Base-by-base conservation (phyloP, 2,888 invertebrate species). In the Strigamia crassipes region DNA sequence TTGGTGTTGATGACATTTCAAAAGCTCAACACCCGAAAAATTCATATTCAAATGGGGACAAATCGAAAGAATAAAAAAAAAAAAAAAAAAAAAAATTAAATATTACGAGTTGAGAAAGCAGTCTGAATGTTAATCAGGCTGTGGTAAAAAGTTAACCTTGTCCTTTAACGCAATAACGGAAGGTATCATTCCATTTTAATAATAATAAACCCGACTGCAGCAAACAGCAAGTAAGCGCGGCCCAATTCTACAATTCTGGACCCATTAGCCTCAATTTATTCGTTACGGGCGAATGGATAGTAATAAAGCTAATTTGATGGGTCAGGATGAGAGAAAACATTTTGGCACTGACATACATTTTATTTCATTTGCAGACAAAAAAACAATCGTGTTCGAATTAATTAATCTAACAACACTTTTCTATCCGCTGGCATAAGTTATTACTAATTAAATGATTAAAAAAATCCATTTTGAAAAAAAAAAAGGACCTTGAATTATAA, bases 221-320 rank as follows among this genome's bases (percentile, higher is more conserved):
- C 18, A n/a, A 6, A 18, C 9, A 56, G 6, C 46, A 46, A 46
- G 15, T 27, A 18, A 18, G 15, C 18, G 15, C 56, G 18, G 21
- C 56, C 73, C 73, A 12, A 31, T 73, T 73, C 31, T 21, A 73
- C 12, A 31, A 13, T 31, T 73, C 10, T 73, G 13, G 73, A 73
- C 73, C 73, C 31, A 73, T 31, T 73, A 73, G 73, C 73, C 73
- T 73, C 73, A 31, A 73, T 73, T 73, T 73, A 73, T 73, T 73
- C 73, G 73, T 73, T 73, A 73, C 73, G n/a, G 73, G 73, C 73
- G 73, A 73, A 73, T 73, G 31, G 73, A 31, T 31, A 13, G 73
- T 31, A 73, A 73, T 27, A 73, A 73, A 6, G 27, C 27, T 73
- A 66, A 21, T 66, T 73, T 27, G n/a, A 27, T 56, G 31, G 73